These are phyloP conservation scores for Acromyrmex echinatior DNA, from an alignment of 1,140 invertebrate species.

Conservation along the genomic window DNA sequence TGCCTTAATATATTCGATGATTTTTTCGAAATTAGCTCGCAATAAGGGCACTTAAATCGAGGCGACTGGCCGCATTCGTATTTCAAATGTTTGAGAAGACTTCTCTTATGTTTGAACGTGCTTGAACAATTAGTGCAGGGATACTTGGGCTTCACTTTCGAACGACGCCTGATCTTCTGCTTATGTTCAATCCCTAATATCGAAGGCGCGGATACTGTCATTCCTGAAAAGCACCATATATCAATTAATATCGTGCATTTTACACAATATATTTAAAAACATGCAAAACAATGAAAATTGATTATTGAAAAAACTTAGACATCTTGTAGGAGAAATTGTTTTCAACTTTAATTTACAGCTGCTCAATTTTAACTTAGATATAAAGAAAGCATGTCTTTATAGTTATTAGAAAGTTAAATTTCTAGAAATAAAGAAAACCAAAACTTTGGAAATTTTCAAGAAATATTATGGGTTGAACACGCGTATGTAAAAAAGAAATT, in stretches of 20 bases:
- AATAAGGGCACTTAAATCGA: slow-evolving; percentile 87
- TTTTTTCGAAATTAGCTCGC: slow-evolving; percentile 84
- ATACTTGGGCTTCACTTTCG: neutral
- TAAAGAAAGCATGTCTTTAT: neutral
- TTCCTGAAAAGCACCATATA: slow-evolving; percentile 38
- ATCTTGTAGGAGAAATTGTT: neutral
- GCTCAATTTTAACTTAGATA: slow-evolving; percentile 1
- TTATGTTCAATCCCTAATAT: neutral
- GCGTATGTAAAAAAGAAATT: neutral
- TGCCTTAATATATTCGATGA: slow-evolving; percentile 81
- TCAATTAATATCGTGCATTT: slow-evolving; percentile 26
- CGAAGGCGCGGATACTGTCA: neutral
- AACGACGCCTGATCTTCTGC: neutral
- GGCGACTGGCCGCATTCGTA: slow-evolving; percentile 88
- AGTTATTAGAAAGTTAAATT: neutral
- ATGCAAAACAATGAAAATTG: neutral
- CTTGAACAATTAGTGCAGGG: slow-evolving; percentile 27
- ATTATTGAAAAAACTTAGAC: slow-evolving; percentile 1
- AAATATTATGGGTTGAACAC: neutral
- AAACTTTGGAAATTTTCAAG: neutral
- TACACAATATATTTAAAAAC: neutral
- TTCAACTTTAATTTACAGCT: neutral
- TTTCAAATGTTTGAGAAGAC: slow-evolving; percentile 87
- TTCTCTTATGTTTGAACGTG: slow-evolving; percentile 80
- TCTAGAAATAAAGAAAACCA: neutral